Percentiles rank a stretch among this genome's conserved stretches.
These are phyloP conservation scores for Falco novaeseelandiae DNA, from an alignment of 2,797 vertebrate genomes.

Conservation along the genomic window DNA sequence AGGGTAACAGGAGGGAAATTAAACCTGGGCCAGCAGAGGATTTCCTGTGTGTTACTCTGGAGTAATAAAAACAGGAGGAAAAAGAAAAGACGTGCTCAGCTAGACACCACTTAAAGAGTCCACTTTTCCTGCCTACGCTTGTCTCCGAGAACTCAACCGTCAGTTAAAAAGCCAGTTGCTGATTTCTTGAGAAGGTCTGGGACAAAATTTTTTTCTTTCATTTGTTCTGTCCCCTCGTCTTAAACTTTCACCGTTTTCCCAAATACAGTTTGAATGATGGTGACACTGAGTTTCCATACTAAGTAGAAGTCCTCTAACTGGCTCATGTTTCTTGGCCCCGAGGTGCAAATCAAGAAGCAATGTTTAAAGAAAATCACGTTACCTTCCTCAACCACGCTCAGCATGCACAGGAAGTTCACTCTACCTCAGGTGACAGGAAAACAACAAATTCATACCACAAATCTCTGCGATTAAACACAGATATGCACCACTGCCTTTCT, in stretches of 20 bases:
- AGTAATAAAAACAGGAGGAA: not conserved
- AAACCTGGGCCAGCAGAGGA: not conserved
- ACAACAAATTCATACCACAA: not conserved
- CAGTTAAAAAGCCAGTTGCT: accelerated
- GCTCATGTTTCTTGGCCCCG: not conserved
- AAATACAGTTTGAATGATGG: not conserved
- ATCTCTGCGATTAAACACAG: not conserved
- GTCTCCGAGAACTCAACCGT: not conserved
- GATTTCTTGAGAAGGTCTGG: not conserved
- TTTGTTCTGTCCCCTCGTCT: not conserved
- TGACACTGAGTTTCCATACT: not conserved
- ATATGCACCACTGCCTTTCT: not conserved
- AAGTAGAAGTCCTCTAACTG: not conserved
- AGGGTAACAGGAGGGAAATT: not conserved
- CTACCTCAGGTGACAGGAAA: not conserved
- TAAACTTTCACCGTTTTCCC: not conserved
- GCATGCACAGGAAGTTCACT: not conserved
- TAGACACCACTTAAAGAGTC: not conserved
- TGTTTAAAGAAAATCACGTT: not conserved
- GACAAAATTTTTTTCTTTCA: not conserved
- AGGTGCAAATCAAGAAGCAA: not conserved
- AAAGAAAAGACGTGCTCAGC: not conserved
- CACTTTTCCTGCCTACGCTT: not conserved
- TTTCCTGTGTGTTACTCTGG: not conserved
- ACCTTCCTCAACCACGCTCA: not conserved